Percentiles rank a stretch among this genome's conserved stretches.
Conservation (phyloP, 2,113 vertebrate genomes). For the Aldabrachelys gigantea region DNA sequence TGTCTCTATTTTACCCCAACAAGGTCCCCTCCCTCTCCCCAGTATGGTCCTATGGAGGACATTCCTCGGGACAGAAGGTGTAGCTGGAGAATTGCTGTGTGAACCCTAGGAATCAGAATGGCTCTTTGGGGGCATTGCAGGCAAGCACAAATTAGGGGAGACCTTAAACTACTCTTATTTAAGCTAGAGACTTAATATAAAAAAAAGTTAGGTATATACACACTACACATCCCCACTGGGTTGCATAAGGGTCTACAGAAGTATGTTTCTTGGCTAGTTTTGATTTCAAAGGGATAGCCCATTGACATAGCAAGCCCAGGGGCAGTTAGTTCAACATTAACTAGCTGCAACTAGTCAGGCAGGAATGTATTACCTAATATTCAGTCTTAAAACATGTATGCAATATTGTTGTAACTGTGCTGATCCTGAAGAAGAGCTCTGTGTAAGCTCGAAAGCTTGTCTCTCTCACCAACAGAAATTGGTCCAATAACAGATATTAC, state of each 20-base stretch:
- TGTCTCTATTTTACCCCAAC: too few species aligned
- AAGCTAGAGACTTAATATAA: background rate
- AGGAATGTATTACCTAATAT: background rate
- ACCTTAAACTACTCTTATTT: background rate
- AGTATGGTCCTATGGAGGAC: background rate
- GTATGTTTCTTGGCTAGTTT: background rate
- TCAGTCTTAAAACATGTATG: background rate
- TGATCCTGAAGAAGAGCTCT: background rate
- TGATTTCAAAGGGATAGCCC: background rate
- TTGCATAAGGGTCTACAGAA: background rate
- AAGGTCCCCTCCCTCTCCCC: background rate
- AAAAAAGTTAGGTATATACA: background rate
- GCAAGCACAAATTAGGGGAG: background rate
- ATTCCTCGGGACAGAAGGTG: background rate
- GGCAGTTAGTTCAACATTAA: background rate
- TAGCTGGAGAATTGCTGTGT: background rate
- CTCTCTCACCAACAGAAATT: background rate
- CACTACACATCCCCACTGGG: background rate
- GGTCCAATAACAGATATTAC: background rate
- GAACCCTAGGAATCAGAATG: background rate
- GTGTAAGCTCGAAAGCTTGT: background rate
- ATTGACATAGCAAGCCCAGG: background rate
- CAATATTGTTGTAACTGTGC: background rate
- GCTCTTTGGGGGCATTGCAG: background rate
- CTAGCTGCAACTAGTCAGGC: background rate